phyloP scores from a whole-genome alignment of 1,140 invertebrate species.

The Apis dorsata region DNA sequence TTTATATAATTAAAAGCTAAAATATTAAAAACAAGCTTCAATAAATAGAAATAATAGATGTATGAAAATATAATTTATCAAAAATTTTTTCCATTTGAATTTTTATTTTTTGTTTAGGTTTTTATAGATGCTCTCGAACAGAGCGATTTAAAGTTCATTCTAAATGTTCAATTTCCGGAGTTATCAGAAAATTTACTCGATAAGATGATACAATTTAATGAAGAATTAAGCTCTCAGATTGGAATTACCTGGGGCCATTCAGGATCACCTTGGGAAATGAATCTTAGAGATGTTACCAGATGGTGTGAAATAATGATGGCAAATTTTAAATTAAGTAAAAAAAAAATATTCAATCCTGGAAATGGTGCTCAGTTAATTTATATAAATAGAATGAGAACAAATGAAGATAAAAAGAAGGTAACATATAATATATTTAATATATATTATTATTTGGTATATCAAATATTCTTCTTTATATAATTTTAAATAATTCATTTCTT shows the following conservation, averaged over 20 bases:
- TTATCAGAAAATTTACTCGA: slow-evolving; percentile 82
- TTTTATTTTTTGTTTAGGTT: slow-evolving; percentile 80
- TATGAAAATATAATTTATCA: not conserved
- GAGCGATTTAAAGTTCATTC: slow-evolving; percentile 87
- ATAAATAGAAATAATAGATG: no score
- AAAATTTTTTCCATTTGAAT: not conserved
- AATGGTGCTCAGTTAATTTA: slow-evolving; percentile 89
- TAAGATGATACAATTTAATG: slow-evolving; percentile 92
- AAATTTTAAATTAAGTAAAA: slow-evolving; percentile 45
- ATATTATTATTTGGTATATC: not conserved
- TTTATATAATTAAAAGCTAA: no score
- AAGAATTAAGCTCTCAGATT: slow-evolving; percentile 84
- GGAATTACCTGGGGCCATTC: slow-evolving; percentile 85
- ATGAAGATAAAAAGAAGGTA: slow-evolving; percentile 85
- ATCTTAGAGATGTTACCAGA: slow-evolving; percentile 95
- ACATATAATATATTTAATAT: not conserved
- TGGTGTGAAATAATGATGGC: slow-evolving; percentile 89
- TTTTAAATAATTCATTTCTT: not conserved
- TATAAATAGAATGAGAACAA: slow-evolving; percentile 88
- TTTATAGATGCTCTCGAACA: slow-evolving; percentile 90
- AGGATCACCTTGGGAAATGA: slow-evolving; percentile 97
- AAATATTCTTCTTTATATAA: not conserved
- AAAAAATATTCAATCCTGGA: slow-evolving; percentile 80
- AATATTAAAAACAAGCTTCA: no score
- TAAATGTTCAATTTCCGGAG: slow-evolving; percentile 81